Base-by-base conservation (phyloP, 1,140 invertebrate species). In the Pogonomyrmex californicus region DNA sequence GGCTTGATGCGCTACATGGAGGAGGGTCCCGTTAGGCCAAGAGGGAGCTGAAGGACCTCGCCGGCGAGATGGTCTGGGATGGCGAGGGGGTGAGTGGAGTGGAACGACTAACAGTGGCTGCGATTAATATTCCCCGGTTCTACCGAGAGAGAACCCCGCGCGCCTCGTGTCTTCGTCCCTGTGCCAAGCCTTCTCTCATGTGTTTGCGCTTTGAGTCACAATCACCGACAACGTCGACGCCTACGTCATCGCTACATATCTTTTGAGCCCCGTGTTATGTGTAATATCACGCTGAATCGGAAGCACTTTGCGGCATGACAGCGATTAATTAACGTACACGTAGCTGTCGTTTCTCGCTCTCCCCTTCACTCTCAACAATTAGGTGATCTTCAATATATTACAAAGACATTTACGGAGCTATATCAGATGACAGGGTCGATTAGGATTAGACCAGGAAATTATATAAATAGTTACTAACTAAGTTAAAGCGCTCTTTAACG, bases 121-220 rank as follows among this genome's bases (percentile, higher is more conserved):
- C 93, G 94, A 94, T 94, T 94, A 94, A 94, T 94, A 94, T 94
- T 94, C 94, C 88, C 88, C 87, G 90, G 86, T 92, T 90, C 92
- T 88, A 91, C 83, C 88, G 86, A 88, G 85, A 90, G 87, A 60
- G 54, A 83, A 47, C 83, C 88, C 86, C 75, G 63, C 87, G 38
- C 71, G 17, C 71, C 82, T 23, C 60, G 78, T 85, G 56, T 90
- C 88, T 77, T 44, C 86, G 73, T 81, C 81, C 33, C 85, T 56
- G 36, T 82, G 68, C 85, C 88, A 87, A 78, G 85, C 70, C 75
- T 51, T 86, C 76, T 54, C 65, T 38, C 73, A 71, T 79, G 60
- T 83, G 88, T 90, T 90, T 90, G 88, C 88, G 75, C 86, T 91
- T 90, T 88, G 86, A 91, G 75, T 85, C 88, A 81, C 60, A 60